Evolutionary conservation across 2,888 invertebrate genomes (phyloP), one percentile per base, ranked within the genome.

Genomic region (Troides oblongomaculatus): DNA sequence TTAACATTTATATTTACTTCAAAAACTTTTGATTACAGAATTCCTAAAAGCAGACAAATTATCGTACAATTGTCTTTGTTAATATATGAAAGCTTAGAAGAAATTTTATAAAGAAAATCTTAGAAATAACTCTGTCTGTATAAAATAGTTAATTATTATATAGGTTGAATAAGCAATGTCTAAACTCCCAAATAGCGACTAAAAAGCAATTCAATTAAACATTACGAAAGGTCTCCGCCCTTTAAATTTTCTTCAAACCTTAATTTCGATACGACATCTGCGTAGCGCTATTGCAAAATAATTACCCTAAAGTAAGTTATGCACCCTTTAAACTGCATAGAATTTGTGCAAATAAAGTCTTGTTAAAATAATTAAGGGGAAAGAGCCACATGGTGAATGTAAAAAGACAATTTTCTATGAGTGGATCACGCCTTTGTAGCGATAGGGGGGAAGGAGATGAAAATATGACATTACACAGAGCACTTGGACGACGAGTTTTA

Each of bases 261-360:
- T 82, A 82, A 86, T 86, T 87, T 78, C 77, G 82, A 80, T 78
- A 81, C 83, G 81, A 83, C 92, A 92, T 88, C 91, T 92, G 92
- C 84, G 87, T 82, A 82, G 82, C 85, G 86, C 90, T 87, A 92
- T 90, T 85, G 87, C 86, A 85, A 89, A 87, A 91, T 92, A 92
- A 92, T 92, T 91, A 90, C 83, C 84, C 75, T 74, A 84, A 88
- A 88, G 86, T 86, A 90, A 91, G 85, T 92, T 92, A 92, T 92
- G 92, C 92, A 92, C 92, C 92, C 92, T 88, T 88, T 89, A 83
- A 87, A 87, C 84, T 88, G 88, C 87, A 89, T 87, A 84, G 84
- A 89, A 90, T 90, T 90, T 90, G 79, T 77, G 81, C 85, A 87
- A 89, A 90, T 90, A 89, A 83, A 85, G 82, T 80, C 80, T 78